phyloP scores from a whole-genome alignment of 2,113 vertebrate species.

The Ochotona princeps region DNA sequence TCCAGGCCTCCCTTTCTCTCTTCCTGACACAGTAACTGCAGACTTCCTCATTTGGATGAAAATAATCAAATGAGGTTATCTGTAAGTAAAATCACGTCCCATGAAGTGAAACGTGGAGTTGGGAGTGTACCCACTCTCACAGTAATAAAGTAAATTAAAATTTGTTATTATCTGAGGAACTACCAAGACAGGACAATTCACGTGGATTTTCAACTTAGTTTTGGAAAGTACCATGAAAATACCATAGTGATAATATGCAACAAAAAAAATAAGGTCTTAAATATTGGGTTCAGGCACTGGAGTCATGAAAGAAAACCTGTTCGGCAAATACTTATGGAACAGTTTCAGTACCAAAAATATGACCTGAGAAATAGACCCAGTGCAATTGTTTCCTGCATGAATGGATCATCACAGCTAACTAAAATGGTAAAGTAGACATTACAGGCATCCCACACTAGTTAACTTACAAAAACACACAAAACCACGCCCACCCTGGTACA shows the following conservation, averaged over 20 bases:
- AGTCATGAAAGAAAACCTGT: neutral
- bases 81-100: neutral
- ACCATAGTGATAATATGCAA: neutral
- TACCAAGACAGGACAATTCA: slow-evolving; percentile 22
- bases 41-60: neutral
- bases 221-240: neutral
- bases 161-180: neutral
- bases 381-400: neutral
- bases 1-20: neutral
- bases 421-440: slow-evolving; percentile 68
- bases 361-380: slow-evolving; percentile 28
- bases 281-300: neutral
- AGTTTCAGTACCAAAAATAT: slow-evolving; percentile 54
- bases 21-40: neutral
- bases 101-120: neutral
- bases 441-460: slow-evolving; percentile 68
- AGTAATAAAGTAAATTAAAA: neutral
- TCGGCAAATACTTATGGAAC: slow-evolving; percentile 43
- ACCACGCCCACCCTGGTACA: slow-evolving; percentile 66
- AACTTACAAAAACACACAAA: slow-evolving; percentile 76
- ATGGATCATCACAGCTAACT: slow-evolving; percentile 42
- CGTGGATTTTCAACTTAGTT: neutral
- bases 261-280: neutral
- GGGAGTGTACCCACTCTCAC: neutral
- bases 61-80: neutral